Evolutionary conservation across 2,888 invertebrate genomes (phyloP).

Genomic region (Eupithecia vulgata): DNA sequence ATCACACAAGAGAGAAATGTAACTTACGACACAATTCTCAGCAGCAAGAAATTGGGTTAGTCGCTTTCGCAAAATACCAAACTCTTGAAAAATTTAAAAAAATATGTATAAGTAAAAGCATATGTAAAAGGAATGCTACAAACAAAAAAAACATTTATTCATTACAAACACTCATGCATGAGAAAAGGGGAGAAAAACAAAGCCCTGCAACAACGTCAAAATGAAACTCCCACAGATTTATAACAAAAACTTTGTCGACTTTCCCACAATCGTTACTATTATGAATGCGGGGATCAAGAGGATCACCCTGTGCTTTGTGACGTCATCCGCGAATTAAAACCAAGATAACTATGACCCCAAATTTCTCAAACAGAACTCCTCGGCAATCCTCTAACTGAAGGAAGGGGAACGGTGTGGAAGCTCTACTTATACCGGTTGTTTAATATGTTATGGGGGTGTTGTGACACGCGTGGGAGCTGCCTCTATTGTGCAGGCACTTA

Average conservation of each 20-base stretch:
- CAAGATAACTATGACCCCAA: constrained; percentile 55
- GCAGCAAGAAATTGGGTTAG: not conserved
- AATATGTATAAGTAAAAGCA: not conserved
- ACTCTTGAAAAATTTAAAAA: not conserved
- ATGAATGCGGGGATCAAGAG: constrained; percentile 72
- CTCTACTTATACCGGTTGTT: constrained; percentile 54
- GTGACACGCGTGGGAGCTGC: constrained; percentile 82
- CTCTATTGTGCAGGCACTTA: constrained; percentile 80
- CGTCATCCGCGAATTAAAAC: constrained; percentile 59
- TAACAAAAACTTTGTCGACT: constrained; percentile 77
- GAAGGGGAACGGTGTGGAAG: constrained; percentile 50
- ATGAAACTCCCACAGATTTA: constrained; percentile 80
- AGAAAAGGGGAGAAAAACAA: constrained; percentile 54
- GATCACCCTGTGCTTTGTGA: constrained; percentile 67
- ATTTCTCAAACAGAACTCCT: constrained; percentile 27
- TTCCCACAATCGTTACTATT: constrained; percentile 79
- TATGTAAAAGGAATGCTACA: not conserved
- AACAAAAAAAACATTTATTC: not conserved
- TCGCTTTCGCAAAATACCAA: not conserved
- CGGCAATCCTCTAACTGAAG: constrained; percentile 18
- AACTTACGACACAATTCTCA: not conserved
- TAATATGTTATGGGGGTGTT: constrained; percentile 70
- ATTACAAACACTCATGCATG: constrained; percentile 15
- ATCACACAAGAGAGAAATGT: not conserved
- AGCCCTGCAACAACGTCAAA: constrained; percentile 65